Percentiles rank a stretch among this genome's conserved stretches.
These are phyloP conservation scores for Eupithecia vulgata DNA, from an alignment of 2,888 invertebrate genomes.

Conservation along the genomic window DNA sequence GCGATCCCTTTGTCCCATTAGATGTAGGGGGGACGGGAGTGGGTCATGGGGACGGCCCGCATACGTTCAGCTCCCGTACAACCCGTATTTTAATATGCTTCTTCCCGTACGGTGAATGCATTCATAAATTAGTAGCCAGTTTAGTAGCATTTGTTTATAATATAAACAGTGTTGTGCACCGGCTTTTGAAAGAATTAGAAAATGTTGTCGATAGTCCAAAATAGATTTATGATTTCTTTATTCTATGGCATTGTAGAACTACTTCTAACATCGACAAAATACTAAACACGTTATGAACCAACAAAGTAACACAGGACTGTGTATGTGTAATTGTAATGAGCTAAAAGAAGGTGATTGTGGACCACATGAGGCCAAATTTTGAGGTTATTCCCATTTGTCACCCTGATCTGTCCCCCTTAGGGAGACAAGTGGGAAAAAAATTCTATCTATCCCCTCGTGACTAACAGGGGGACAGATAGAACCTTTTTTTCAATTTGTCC, in stretches of 20 bases:
- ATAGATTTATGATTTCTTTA: background rate
- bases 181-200: background rate
- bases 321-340: background rate
- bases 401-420: too few relatives aligned
- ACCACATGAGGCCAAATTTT: background rate
- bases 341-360: background rate
- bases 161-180: background rate
- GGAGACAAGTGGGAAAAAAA: too few relatives aligned
- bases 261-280: background rate
- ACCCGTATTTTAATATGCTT: slow-evolving; percentile 67
- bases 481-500: too few relatives aligned
- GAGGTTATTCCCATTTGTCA: too few relatives aligned
- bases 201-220: background rate
- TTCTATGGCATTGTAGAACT: too few relatives aligned
- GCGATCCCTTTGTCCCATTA: slow-evolving; percentile 67
- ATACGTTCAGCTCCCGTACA: slow-evolving; percentile 47
- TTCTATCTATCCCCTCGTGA: too few relatives aligned
- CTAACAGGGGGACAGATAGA: too few relatives aligned
- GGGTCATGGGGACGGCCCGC: slow-evolving; percentile 76
- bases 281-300: background rate
- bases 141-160: background rate
- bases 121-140: slow-evolving; percentile 46
- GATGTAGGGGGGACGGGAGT: slow-evolving; percentile 70
- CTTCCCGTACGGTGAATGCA: slow-evolving; percentile 46
- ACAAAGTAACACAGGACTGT: background rate